Evolutionary conservation across 2,888 invertebrate genomes (phyloP), one percentile per base, ranked within the genome.

Genomic region (Junonia oenone): DNA sequence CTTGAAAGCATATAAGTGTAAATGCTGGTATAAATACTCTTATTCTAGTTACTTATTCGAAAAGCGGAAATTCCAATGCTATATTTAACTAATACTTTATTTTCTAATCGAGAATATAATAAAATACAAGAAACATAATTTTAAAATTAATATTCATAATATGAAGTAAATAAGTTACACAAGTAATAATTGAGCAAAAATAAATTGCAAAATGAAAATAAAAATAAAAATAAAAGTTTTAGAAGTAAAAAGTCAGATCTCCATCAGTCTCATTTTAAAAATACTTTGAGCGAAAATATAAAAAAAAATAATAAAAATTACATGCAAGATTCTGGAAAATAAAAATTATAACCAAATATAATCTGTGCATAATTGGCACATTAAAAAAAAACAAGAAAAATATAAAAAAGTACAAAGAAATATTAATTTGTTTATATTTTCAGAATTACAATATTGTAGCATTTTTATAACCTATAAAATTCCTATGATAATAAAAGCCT

Each of bases 11-110:
- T 59, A 43, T 54, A 56, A 59, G 54, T 59, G 45, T 57, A 59
- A 57, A 59, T 57, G 54, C 57, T 47, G 8, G 54, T 54, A 49
- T 59, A 56, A 59, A 60, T 52, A 58, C 33, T 51, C 37, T 49
- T 55, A 58, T 46, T 17, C 38, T 55, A 50, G 43, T 0, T 38
- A 38, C 31, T 49, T 29, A 15, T 38, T 40, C 15, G 26, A 45
- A 13, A 37, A 48, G 38, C 31, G n/a, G 46, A 3, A 2, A 22
- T 22, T 22, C 22, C 22, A 22, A 47, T 53, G 45, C 49, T 33
- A 50, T 50, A 43, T 40, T 47, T 4, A 50, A 52, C 45, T 52
- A 52, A 53, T 47, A 46, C 29, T 40, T 53, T n/a, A n/a, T n/a
- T 46, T 22, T 22, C 14, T 29, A 11, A 15, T 27, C 3, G 9